Evolutionary conservation across 2,888 invertebrate genomes (phyloP).

Genomic region (Electrophaes corylata): DNA sequence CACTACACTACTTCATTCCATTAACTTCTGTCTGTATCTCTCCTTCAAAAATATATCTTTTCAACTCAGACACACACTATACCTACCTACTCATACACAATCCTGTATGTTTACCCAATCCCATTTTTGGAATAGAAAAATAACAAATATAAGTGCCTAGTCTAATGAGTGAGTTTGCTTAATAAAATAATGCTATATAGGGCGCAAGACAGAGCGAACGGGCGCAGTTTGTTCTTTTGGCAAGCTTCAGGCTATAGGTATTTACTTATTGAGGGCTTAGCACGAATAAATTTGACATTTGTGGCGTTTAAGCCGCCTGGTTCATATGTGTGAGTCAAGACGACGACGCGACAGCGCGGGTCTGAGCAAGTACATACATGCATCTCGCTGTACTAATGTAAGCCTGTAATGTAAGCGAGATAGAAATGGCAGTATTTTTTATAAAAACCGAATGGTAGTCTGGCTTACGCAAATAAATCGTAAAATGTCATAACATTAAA

Average conservation of each 20-base stretch:
- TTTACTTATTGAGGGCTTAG: too few relatives aligned
- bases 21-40: neutral
- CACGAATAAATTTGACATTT: too few relatives aligned
- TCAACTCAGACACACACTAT: neutral
- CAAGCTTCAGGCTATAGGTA: neutral
- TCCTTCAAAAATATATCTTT: conserved; percentile 3
- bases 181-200: neutral
- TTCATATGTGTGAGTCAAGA: too few relatives aligned
- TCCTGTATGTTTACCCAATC: neutral
- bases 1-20: neutral
- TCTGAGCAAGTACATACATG: too few relatives aligned
- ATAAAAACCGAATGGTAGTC: too few relatives aligned
- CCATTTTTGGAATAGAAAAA: neutral
- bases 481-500: too few relatives aligned
- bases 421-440: too few relatives aligned
- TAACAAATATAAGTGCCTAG: neutral
- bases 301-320: too few relatives aligned
- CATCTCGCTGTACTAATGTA: too few relatives aligned
- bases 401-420: too few relatives aligned
- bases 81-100: neutral
- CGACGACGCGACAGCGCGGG: too few relatives aligned
- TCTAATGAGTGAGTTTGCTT: conserved; percentile 10
- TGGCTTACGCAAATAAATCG: neutral
- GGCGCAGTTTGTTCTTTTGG: too few relatives aligned
- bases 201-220: neutral